Base-by-base conservation (phyloP, 2,797 vertebrate species). In the Amblyopsis hoosieri region DNA sequence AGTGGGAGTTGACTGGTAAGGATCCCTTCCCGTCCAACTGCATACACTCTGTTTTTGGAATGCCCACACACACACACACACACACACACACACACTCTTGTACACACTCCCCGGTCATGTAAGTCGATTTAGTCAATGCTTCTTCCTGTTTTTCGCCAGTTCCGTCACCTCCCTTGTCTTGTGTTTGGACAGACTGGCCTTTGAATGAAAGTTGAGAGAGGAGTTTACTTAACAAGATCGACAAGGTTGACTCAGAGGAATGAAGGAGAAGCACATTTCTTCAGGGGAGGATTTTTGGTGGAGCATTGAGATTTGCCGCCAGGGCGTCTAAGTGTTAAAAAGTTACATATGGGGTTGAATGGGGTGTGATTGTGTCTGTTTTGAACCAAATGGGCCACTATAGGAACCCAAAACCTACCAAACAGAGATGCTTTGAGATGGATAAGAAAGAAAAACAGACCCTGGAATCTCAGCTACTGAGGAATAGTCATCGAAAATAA, bases 101-200 rank as follows among this genome's bases (percentile, higher is more conserved):
- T 23, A 51, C 58, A 46, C 57, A 49, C 77, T 49, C 67, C 52
- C 67, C 57, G 64, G 72, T 74, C 67, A 74, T 64, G 64, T 62
- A 83, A 82, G 75, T 85, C 60, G 58, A 74, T 76, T 59, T 67
- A 87, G 75, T 87, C 82, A 76, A 72, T 59, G 64, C 76, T 83
- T 47, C 87, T 91, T 89, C 90, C 89, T 90, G 85, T 90, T 89
- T 90, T 91, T 80, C 82, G 64, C 57, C 67, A 72, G 84, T 86
- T 88, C 81, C 77, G 80, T 84, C 54, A 78, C 81, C 75, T 79
- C 63, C 54, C 72, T 58, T 42, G 64, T 74, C 70, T 71, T 31
- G 31, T 75, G 78, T 75, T 75, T 80, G 74, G 51, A 57, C 45
- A 67, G 67, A 71, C 62, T 60, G 56, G 64, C 56, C 70, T 45